Evolutionary conservation across 2,888 invertebrate species (phyloP).

Genomic region (Rhagonycha fulva): DNA sequence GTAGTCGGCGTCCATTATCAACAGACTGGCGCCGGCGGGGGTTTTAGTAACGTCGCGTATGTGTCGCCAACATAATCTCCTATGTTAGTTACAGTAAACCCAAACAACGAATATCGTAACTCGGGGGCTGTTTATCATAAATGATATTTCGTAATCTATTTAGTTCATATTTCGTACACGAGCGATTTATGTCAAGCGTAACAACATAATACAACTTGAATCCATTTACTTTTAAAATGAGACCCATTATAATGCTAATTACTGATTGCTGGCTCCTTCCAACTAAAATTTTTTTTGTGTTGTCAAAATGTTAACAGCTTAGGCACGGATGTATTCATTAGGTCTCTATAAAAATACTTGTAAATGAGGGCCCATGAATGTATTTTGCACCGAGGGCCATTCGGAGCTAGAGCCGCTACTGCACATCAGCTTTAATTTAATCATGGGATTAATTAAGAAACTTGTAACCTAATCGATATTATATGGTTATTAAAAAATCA

Average conservation of each 20-base stretch:
- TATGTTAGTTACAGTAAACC: neutral
- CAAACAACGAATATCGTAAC: conserved; percentile 1
- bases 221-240: neutral
- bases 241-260: neutral
- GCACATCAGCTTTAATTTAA: neutral
- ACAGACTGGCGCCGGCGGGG: conserved; percentile 29
- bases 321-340: too few species aligned
- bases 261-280: too few species aligned
- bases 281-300: too few species aligned
- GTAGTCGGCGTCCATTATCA: conserved; percentile 23
- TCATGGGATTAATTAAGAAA: neutral
- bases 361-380: too few species aligned
- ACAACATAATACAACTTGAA: neutral
- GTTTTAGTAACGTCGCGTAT: conserved; percentile 13
- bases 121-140: neutral
- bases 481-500: neutral
- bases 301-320: too few species aligned
- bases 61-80: conserved; percentile 12
- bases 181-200: neutral
- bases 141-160: neutral
- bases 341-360: too few species aligned
- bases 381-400: too few species aligned
- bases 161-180: neutral
- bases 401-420: too few species aligned
- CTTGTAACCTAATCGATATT: neutral